These are phyloP conservation scores for Drosophila arawakana DNA, from an alignment of 1,140 invertebrate species.

Conservation along the genomic window DNA sequence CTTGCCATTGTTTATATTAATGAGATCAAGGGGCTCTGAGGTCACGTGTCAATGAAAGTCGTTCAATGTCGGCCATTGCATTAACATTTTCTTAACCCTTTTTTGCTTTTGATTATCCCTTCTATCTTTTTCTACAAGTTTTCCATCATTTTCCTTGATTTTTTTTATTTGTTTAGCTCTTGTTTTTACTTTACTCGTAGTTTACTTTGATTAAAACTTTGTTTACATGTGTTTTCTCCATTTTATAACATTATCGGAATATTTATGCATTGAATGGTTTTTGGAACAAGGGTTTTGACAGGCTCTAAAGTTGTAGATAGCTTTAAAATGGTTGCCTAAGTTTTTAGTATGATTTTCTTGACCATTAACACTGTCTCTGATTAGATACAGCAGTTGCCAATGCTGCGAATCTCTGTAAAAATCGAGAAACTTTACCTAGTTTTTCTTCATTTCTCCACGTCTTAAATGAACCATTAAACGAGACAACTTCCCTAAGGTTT, in stretches of 20 bases:
- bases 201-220: constrained; percentile 30
- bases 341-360: no score
- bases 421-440: no score
- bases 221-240: constrained; percentile 29
- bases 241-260: constrained; percentile 15
- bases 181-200: constrained; percentile 6
- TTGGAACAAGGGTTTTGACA: neutral
- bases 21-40: constrained; percentile 28
- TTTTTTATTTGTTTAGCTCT: constrained; percentile 20
- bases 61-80: neutral
- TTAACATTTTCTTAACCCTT: constrained; percentile 27
- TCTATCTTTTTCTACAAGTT: constrained; percentile 13
- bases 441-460: neutral
- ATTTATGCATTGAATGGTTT: constrained; percentile 5
- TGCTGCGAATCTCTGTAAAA: no score
- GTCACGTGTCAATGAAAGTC: constrained; percentile 24
- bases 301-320: neutral
- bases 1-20: constrained; percentile 38
- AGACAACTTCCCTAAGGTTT: constrained; percentile 1
- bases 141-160: neutral
- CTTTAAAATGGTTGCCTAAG: neutral
- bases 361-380: no score
- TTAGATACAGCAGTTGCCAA: no score
- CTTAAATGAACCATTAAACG: neutral
- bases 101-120: constrained; percentile 25